phyloP scores from a whole-genome alignment of 2,797 vertebrate genomes.

The Falco concolor region DNA sequence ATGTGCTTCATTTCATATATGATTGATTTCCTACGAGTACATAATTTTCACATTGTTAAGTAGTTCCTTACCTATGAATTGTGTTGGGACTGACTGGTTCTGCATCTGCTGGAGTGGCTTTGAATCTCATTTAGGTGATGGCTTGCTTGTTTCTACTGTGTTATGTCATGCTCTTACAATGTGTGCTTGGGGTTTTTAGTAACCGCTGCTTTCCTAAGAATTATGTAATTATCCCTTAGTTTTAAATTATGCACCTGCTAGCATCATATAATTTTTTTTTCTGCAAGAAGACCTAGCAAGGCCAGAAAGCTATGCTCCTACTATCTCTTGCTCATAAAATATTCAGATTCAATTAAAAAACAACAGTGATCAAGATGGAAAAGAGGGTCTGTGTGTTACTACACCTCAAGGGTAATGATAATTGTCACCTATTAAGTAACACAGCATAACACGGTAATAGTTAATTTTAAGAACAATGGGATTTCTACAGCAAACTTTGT shows the following conservation, averaged over 20 bases:
- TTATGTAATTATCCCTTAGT: neutral
- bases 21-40: neutral
- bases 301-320: neutral
- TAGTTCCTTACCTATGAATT: neutral
- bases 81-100: neutral
- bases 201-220: neutral
- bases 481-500: neutral
- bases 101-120: neutral
- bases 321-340: constrained; percentile 24
- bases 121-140: neutral
- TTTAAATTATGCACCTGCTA: constrained; percentile 13
- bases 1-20: neutral
- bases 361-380: constrained; percentile 24
- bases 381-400: neutral
- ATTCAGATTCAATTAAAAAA: constrained; percentile 42
- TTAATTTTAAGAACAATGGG: neutral
- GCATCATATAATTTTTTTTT: neutral
- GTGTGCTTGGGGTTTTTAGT: constrained; percentile 8
- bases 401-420: neutral
- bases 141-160: neutral
- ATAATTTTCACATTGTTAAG: constrained; percentile 6
- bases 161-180: neutral
- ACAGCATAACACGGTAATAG: neutral
- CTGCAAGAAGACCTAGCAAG: neutral
- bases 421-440: neutral